Evolutionary conservation across 2,888 invertebrate species (phyloP), one percentile per base, ranked within the genome.

Genomic region (Steinernema carpocapsae): DNA sequence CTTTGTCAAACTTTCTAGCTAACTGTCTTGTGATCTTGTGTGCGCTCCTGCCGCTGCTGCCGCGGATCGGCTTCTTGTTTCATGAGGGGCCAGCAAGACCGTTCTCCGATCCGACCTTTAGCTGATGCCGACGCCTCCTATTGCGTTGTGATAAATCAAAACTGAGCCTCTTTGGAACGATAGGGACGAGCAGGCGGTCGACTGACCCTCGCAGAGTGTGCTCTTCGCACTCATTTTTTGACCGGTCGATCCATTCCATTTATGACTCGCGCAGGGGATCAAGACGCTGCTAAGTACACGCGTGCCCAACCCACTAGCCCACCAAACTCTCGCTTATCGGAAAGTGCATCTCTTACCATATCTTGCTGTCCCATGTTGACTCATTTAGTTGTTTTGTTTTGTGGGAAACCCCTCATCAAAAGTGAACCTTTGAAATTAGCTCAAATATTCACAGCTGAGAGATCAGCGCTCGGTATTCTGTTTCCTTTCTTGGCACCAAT

Each of bases 401-500:
- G 32, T 37, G 64, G 24, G 64, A 10, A 29, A 17, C 32, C 64
- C 64, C 32, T 64, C 64, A 64, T 37, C 22, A 64, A 64, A 64
- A 1, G 29, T 48, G 7, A 64, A 64, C 64, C 19, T 19, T 17
- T 29, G 2, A 64, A 64, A 64, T 64, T 64, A 26, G 64, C 64
- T 64, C 6, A 32, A 26, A 32, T 64, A 64, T 64, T 64, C 32
- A 12, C 64, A 14, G 4, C 14, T 64, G 56, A 56, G 56, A 56
- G 22, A 22, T 56, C 56, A 56, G 7, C 26, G 56, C 29, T 64
- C 64, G 64, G 10, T 64, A 32, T 29, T 29, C 64, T 64, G 64
- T 64, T 64, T 64, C 64, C 64, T 64, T 64, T 64, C 64, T 64
- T 64, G 29, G 64, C 32, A n/a, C 1, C n/a, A 26, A 64, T 29